phyloP scores from a whole-genome alignment of 2,888 invertebrate species.

The Dugesia japonica region DNA sequence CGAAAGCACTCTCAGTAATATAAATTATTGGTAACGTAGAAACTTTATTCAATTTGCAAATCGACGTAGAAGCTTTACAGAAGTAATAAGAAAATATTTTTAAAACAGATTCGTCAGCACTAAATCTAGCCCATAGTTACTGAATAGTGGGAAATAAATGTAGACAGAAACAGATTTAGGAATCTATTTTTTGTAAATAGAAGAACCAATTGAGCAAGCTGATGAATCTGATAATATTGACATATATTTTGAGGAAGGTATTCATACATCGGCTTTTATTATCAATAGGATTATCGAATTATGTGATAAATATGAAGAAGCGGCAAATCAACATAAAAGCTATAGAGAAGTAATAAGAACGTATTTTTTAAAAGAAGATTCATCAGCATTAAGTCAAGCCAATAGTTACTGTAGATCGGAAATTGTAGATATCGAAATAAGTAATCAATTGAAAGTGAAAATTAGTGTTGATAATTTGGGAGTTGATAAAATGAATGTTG shows the following conservation, averaged over 20 bases:
- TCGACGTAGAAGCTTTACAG: too few species aligned
- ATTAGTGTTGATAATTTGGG: conserved; percentile 16
- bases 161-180: conserved; percentile 39
- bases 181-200: conserved; percentile 58
- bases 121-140: background rate
- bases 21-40: too few species aligned
- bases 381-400: background rate
- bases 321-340: conserved; percentile 69
- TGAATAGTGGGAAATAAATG: background rate
- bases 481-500: background rate
- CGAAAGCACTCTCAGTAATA: too few species aligned
- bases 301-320: conserved; percentile 54
- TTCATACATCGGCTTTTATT: conserved; percentile 51
- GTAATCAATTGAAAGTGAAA: background rate
- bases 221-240: conserved; percentile 73
- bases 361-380: conserved; percentile 62
- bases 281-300: conserved; percentile 56
- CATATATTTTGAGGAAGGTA: conserved; percentile 59
- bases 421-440: background rate
- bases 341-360: conserved; percentile 73
- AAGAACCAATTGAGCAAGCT: conserved; percentile 79
- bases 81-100: too few species aligned
- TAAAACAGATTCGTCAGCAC: background rate
- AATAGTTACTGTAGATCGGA: too few species aligned
- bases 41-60: too few species aligned